Base-by-base conservation (phyloP, 2,113 vertebrate genomes). In the Thermophis baileyi region DNA sequence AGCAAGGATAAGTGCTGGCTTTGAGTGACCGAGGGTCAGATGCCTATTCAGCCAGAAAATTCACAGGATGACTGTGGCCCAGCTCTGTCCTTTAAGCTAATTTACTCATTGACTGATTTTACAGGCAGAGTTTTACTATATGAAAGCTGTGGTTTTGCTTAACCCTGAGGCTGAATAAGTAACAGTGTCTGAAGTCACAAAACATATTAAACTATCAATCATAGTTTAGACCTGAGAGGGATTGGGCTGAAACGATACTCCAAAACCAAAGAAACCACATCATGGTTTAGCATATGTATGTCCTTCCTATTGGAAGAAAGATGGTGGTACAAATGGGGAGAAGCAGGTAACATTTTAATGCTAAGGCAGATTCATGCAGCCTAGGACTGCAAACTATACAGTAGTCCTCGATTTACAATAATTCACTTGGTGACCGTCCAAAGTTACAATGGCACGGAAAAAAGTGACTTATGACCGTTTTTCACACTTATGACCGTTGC, bases 341-440 rank as follows among this genome's bases (percentile, higher is more conserved):
- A 54, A 40, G 5, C 16, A 18, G 96, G 96, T 96, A 96, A 96
- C 20, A 0, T 91, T 90, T 95, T 90, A 93, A 93, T 94, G 74
- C 89, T 11, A 0, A 14, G 95, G 92, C 95, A 92, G 96, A 94
- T 93, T 95, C 96, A 96, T 94, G 95, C 49, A 57, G 95, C 95
- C 96, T 4, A 90, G 94, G 91, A 90, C 96, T 94, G 85, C 93
- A 94, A 97, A 95, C 94, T 95, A 93, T 96, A 89, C 57, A 60
- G 25, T 12, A 60, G 9, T 27, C 9, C 25, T 60, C 22, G 27
- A 63, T 63, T 63, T 63, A 63, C 27, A 63, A n/a, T 11, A 63
- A 27, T 63, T 63, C 27, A 30, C 12, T 63, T 63, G n/a, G 27
- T 63, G 27, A n/a, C 27, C 0, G 1, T 63, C 5, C 60, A 63